These are phyloP conservation scores for Lethenteron camtschaticum DNA, from an alignment of 2,113 vertebrate genomes.

Conservation along the genomic window DNA sequence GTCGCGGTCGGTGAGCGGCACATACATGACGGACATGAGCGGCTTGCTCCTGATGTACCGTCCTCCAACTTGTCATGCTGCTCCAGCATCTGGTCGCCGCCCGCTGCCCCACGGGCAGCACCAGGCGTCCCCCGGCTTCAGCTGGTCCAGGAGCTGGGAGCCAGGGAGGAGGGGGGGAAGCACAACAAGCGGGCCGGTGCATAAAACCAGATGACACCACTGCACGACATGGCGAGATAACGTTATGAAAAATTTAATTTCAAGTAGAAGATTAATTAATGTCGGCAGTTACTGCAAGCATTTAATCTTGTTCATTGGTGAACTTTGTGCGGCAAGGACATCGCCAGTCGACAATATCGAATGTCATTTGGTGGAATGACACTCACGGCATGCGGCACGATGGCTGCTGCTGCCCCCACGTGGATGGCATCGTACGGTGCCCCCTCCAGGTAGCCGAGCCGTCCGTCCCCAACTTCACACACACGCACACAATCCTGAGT, in stretches of 20 bases:
- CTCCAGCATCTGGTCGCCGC: conserved; percentile 97
- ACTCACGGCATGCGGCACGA: conserved; percentile 42
- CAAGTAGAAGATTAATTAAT: too few relatives aligned
- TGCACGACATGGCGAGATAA: too few relatives aligned
- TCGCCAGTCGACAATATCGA: too few relatives aligned
- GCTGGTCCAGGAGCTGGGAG: conserved; percentile 68
- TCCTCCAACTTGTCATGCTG: conserved; percentile 95
- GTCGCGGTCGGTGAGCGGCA: conserved; percentile 99
- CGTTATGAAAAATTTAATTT: too few relatives aligned
- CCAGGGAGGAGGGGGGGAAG: neutral
- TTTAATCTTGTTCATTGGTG: too few relatives aligned
- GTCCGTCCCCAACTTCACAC: conserved; percentile 43
- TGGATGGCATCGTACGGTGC: conserved; percentile 68
- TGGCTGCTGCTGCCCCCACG: conserved; percentile 49
- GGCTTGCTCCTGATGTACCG: conserved; percentile 93
- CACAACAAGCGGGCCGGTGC: neutral
- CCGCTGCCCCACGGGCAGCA: conserved; percentile 81
- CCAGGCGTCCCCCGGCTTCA: conserved; percentile 94
- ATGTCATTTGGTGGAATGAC: too few relatives aligned
- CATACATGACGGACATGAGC: conserved; percentile 99
- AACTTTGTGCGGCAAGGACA: too few relatives aligned
- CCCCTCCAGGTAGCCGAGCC: conserved; percentile 38
- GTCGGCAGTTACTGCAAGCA: too few relatives aligned
- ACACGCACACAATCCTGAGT: neutral
- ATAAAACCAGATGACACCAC: too few relatives aligned